Conservation (phyloP, 1,140 invertebrate genomes). For the Gonioctena quinquepunctata region DNA sequence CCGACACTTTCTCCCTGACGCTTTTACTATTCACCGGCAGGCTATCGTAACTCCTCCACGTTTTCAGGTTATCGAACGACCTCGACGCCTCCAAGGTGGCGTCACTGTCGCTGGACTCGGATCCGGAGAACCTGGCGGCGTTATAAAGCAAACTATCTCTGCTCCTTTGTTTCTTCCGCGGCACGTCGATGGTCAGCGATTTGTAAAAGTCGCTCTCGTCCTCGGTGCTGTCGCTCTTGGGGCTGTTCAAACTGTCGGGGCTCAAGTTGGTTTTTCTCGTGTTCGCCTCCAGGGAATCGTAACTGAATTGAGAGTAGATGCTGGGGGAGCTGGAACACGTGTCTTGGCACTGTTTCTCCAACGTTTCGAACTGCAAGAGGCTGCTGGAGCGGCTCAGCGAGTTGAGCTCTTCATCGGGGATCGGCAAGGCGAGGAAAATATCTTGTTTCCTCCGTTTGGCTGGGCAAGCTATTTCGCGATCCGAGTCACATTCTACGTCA, state of each 20-base stretch:
- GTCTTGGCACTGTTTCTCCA: slow-evolving; percentile 70
- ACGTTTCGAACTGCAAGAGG: slow-evolving; percentile 77
- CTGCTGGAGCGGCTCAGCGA: slow-evolving; percentile 73
- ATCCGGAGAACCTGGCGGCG: slow-evolving; percentile 28
- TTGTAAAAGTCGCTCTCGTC: slow-evolving; percentile 45
- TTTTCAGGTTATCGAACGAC: slow-evolving; percentile 54
- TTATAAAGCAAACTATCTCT: slow-evolving; percentile 38
- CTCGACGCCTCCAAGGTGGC: slow-evolving; percentile 42
- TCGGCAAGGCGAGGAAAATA: slow-evolving; percentile 48
- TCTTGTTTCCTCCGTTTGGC: slow-evolving; percentile 74
- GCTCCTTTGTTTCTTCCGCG: slow-evolving; percentile 30
- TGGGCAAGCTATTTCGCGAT: slow-evolving; percentile 77
- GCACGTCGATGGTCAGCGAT: slow-evolving; percentile 40
- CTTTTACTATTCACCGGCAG: slow-evolving; percentile 39
- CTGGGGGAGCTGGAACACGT: slow-evolving; percentile 56
- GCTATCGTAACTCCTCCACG: slow-evolving; percentile 59
- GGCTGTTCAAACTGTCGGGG: slow-evolving; percentile 60
- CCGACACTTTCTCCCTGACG: slow-evolving; percentile 63
- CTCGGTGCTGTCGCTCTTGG: slow-evolving; percentile 21
- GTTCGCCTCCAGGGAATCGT: slow-evolving; percentile 61
- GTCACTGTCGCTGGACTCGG: slow-evolving; percentile 48
- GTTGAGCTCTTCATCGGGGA: slow-evolving; percentile 59
- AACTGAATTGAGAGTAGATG: slow-evolving; percentile 59
- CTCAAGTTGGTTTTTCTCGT: slow-evolving; percentile 56
- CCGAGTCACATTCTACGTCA: slow-evolving; percentile 66